These are phyloP conservation scores for Brenthis ino DNA, from an alignment of 2,888 invertebrate species.

Conservation along the genomic window DNA sequence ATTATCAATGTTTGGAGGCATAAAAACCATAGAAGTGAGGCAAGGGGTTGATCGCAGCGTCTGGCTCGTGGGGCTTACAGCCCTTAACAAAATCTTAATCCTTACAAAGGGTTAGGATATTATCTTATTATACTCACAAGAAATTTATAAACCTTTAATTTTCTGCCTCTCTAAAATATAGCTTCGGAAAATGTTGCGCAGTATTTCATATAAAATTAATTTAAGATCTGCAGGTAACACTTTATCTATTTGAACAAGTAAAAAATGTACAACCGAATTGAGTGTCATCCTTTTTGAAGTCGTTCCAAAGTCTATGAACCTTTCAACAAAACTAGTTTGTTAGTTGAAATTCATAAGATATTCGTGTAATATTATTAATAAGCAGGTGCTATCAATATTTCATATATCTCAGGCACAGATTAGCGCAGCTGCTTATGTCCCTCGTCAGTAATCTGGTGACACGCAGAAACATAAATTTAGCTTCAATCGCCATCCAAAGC, in stretches of 20 bases:
- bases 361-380: slow-evolving; percentile 22
- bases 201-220: slow-evolving; percentile 5
- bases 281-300: too few relatives aligned
- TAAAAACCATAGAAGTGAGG: slow-evolving; percentile 25
- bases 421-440: slow-evolving; percentile 64
- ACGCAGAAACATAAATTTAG: slow-evolving; percentile 76
- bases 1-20: slow-evolving; percentile 6
- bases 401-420: slow-evolving; percentile 45
- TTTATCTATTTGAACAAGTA: neutral
- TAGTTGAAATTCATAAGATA: neutral
- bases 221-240: neutral
- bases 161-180: slow-evolving; percentile 58
- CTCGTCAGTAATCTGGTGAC: slow-evolving; percentile 67
- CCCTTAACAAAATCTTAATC: slow-evolving; percentile 83
- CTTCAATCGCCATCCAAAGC: slow-evolving; percentile 73
- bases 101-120: slow-evolving; percentile 81
- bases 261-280: too few relatives aligned
- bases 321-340: neutral
- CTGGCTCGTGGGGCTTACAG: slow-evolving; percentile 64
- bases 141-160: slow-evolving; percentile 72
- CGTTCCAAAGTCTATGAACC: neutral
- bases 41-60: slow-evolving; percentile 65
- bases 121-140: slow-evolving; percentile 79
- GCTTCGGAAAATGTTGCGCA: slow-evolving; percentile 26
- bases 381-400: slow-evolving; percentile 42